Evolutionary conservation across 35 echinoderm and acorn worm species (phyloP), one percentile per base, ranked within the genome.

Genomic region (Patiria miniata): DNA sequence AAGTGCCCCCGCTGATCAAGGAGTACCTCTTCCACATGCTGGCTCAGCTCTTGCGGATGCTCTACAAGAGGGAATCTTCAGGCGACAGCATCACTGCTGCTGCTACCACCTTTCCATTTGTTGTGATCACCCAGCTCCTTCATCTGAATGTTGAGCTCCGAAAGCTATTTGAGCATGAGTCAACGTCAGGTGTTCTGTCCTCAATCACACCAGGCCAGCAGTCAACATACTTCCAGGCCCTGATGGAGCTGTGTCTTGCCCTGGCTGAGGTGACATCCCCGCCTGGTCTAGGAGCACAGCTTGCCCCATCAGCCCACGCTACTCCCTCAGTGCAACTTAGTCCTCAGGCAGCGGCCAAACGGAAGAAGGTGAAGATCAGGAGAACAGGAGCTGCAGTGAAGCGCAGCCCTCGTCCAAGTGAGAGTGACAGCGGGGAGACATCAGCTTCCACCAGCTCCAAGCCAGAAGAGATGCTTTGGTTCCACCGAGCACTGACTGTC

Each of bases 391-490:
- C 76, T 23, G 34, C 82, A 12, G 54, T 73, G 40, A 89, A 84
- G 36, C 85, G 92, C 39, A 94, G 87, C 42, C 87, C 82, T 19
- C 76, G 86, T 39, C 78, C 88, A n/a, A 89, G 90, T 40, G 90
- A 92, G 39, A 82, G 90, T 8, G 90, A 92, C 54, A 90, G 88
- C 23, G 77, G 78, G 61, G 90, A 65, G 33, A 85, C 78, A 39
- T 83, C 88, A 23, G 52, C 81, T 21, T 73, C 81, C 37, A 81
- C 81, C 33, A 47, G 59, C 14, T 77, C 36, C 61, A 81, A 94
- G 38, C 82, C 92, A 39, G 92, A 94, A 79, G 87, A 94, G 32
- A 90, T 94, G 87, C 79, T 94, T n/a, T 94, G 92, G 92, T 94
- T 94, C 81, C 92, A 94, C 53, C 69, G 92, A 55, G 87, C 92